These are phyloP conservation scores for Microtus oregoni DNA, from an alignment of 2,113 vertebrate genomes.

Conservation along the genomic window DNA sequence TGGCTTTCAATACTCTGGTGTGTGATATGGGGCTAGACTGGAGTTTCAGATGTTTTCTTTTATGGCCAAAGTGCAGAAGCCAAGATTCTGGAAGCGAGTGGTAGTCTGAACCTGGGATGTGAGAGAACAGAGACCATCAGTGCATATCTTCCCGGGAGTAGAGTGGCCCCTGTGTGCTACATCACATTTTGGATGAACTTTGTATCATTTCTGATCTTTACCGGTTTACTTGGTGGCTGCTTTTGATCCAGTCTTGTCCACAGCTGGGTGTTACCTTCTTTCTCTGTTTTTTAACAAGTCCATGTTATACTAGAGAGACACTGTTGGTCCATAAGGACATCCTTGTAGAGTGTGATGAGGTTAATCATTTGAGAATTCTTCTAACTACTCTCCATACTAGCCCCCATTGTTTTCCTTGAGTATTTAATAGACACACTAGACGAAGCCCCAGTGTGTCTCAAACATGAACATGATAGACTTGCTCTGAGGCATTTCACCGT, in stretches of 20 bases:
- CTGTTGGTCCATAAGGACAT: not conserved
- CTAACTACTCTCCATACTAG: not conserved
- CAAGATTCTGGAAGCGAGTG: not conserved
- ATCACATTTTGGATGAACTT: not conserved
- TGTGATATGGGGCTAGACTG: constrained; percentile 53
- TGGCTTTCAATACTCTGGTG: constrained; percentile 60
- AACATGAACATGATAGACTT: not conserved
- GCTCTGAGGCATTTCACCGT: not conserved
- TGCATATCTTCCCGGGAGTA: not conserved
- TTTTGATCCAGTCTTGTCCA: not conserved
- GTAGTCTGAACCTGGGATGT: not conserved
- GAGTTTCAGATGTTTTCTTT: constrained; percentile 69
- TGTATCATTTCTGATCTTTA: not conserved
- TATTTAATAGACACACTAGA: not conserved
- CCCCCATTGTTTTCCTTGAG: not conserved
- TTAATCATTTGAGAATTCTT: not conserved
- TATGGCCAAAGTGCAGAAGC: constrained; percentile 64
- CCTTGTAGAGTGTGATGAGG: not conserved
- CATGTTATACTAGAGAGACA: not conserved
- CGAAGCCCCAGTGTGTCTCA: not conserved
- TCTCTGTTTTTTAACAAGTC: not conserved
- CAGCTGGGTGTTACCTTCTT: not conserved
- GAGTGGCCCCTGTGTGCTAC: not conserved
- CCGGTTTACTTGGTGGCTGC: not conserved
- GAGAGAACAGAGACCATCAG: not conserved